phyloP scores from a whole-genome alignment of 2,113 vertebrate species.

The Paradoxurus hermaphroditus region DNA sequence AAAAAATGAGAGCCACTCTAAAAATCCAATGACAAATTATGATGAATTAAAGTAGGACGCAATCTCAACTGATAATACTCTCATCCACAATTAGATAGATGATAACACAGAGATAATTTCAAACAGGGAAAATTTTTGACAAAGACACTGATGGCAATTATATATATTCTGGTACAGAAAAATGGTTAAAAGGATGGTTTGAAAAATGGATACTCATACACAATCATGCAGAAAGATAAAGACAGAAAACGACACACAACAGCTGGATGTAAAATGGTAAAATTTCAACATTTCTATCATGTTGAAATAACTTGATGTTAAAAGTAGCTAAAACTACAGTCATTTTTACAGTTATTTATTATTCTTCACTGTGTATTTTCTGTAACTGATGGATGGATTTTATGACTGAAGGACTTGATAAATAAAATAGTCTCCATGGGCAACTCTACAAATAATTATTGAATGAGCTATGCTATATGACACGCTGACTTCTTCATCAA shows the following conservation, averaged over 20 bases:
- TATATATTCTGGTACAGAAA: background rate
- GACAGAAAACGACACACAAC: background rate
- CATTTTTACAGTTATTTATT: background rate
- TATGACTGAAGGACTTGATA: background rate
- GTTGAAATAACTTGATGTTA: background rate
- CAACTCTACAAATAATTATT: background rate
- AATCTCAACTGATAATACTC: background rate
- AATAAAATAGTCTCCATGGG: background rate
- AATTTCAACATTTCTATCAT: background rate
- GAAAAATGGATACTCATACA: background rate
- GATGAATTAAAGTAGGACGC: background rate
- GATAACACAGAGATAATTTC: background rate
- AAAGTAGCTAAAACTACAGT: background rate
- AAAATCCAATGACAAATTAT: background rate
- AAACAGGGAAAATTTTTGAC: background rate
- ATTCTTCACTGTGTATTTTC: background rate
- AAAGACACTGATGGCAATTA: background rate
- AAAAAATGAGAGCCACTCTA: background rate
- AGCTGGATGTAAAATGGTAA: background rate
- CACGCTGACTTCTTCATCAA: background rate
- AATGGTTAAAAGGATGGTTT: background rate
- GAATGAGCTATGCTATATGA: background rate
- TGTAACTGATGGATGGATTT: background rate
- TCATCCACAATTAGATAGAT: background rate
- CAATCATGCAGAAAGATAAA: background rate